These are phyloP conservation scores for Poeciliopsis turneri DNA, from an alignment of 2,797 vertebrate species.

Conservation along the genomic window DNA sequence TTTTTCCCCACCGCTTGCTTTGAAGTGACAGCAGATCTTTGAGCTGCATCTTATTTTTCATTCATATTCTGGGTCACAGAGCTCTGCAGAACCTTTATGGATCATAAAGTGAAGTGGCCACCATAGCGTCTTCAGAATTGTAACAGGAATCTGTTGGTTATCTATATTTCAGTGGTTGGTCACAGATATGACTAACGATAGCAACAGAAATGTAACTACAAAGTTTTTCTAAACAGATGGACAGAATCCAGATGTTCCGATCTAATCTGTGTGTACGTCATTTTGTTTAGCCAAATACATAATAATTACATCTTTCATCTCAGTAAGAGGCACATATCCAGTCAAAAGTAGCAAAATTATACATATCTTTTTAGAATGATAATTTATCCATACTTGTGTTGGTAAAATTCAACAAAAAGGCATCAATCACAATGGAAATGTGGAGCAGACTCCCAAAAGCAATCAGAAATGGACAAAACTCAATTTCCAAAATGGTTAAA, in stretches of 20 bases:
- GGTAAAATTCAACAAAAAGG: not conserved
- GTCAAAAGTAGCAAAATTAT: not conserved
- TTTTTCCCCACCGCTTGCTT: constrained; percentile 29
- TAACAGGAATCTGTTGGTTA: constrained; percentile 47
- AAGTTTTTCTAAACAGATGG: constrained; percentile 9
- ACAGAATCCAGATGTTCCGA: constrained; percentile 7
- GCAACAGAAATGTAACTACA: constrained; percentile 20
- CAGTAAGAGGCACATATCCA: not conserved
- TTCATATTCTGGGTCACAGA: constrained; percentile 60
- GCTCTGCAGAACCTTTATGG: constrained; percentile 50
- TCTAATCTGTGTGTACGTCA: not conserved
- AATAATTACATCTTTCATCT: not conserved
- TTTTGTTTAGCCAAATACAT: constrained; percentile 8
- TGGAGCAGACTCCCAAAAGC: not conserved
- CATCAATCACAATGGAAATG: not conserved
- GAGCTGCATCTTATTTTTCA: constrained; percentile 40
- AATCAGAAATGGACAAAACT: not conserved
- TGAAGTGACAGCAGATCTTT: constrained; percentile 55
- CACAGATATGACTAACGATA: constrained; percentile 33
- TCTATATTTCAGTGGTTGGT: constrained; percentile 74
- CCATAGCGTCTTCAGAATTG: constrained; percentile 38
- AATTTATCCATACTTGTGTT: not conserved
- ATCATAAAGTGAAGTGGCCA: constrained; percentile 66
- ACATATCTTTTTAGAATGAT: not conserved
- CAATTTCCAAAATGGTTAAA: not conserved